Evolutionary conservation across 2,113 vertebrate genomes (phyloP).

Genomic region (Ailurus styani): DNA sequence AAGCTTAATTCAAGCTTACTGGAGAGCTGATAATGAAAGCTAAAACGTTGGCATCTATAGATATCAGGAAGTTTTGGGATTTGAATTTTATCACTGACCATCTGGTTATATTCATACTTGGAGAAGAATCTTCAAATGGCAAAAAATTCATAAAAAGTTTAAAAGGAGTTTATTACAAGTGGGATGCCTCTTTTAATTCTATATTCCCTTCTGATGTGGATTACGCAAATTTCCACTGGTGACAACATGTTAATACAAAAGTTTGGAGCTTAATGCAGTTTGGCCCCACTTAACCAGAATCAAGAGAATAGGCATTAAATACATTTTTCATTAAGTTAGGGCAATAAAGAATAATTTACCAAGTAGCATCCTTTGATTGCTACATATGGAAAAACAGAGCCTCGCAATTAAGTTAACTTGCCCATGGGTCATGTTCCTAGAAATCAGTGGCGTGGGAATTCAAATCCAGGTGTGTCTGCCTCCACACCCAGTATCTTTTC

Average conservation of each 20-base stretch:
- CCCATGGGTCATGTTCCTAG: neutral
- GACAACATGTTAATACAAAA: neutral
- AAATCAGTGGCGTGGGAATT: neutral
- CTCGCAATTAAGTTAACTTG: neutral
- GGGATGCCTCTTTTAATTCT: constrained; percentile 9
- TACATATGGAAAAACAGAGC: neutral
- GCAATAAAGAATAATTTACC: neutral
- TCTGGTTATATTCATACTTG: constrained; percentile 46
- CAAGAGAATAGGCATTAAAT: neutral
- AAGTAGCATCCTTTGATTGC: neutral
- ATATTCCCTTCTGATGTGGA: neutral
- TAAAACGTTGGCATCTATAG: constrained; percentile 8
- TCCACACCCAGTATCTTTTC: neutral
- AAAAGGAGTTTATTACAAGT: constrained; percentile 27
- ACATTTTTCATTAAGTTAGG: neutral
- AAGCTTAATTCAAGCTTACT: constrained; percentile 44
- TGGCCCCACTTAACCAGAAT: neutral
- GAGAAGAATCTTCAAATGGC: constrained; percentile 33
- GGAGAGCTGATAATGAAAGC: neutral
- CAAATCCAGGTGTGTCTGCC: neutral
- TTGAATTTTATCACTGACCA: constrained; percentile 39
- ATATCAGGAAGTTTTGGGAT: constrained; percentile 9
- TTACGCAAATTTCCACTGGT: neutral
- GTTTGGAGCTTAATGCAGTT: neutral
- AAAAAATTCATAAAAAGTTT: constrained; percentile 50